Evolutionary conservation across 2,797 vertebrate species (phyloP).

Genomic region (Pseudochirops corinnae): DNA sequence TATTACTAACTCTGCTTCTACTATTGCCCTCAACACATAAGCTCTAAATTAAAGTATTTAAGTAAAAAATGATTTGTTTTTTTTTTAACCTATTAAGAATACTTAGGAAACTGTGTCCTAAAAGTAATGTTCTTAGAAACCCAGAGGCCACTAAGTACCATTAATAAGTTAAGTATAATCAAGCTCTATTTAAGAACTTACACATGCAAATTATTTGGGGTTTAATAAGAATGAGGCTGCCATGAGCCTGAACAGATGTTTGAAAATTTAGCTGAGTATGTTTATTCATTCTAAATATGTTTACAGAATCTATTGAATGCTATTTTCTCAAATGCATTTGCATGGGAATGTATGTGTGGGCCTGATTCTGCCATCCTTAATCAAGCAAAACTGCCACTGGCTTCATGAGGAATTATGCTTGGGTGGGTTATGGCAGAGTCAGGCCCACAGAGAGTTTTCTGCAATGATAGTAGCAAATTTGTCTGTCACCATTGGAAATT

Average conservation of each 20-base stretch:
- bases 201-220: constrained; percentile 64
- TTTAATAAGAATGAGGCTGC: constrained; percentile 4
- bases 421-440: background rate
- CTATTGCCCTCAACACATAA: background rate
- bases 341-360: constrained; percentile 68
- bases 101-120: constrained; percentile 20
- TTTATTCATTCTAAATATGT: constrained; percentile 77
- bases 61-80: background rate
- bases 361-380: constrained; percentile 75
- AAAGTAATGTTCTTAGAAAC: background rate
- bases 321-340: constrained; percentile 71
- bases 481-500: background rate
- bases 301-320: constrained; percentile 69
- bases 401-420: constrained; percentile 58
- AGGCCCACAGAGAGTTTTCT: background rate
- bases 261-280: constrained; percentile 67
- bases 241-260: constrained; percentile 74
- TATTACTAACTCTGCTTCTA: background rate
- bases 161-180: constrained; percentile 56
- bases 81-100: constrained; percentile 35
- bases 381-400: constrained; percentile 61
- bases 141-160: constrained; percentile 52
- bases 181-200: constrained; percentile 50
- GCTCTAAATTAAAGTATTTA: background rate
- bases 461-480: background rate